Base-by-base conservation (phyloP, 2,113 vertebrate genomes). In the Piaya cayana region DNA sequence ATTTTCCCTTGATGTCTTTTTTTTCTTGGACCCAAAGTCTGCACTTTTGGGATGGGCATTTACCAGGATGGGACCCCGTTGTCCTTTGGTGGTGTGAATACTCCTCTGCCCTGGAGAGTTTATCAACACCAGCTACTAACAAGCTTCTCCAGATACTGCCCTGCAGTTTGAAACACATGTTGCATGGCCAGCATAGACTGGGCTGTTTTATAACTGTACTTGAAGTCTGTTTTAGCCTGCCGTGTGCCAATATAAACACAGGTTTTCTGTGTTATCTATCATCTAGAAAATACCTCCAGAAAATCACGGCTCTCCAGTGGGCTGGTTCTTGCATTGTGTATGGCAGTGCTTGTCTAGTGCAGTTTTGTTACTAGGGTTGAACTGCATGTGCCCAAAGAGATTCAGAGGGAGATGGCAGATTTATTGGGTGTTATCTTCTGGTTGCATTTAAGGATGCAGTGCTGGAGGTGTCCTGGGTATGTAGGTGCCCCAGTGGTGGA, bases 381-480 rank as follows among this genome's bases (percentile, higher is more conserved):
- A 60, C 93, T 88, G 86, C 58, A 80, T 70, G 42, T 81, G 58
- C 36, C 6, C 14, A 12, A 7, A 27, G 29, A 18, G 9, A 1
- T 0, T 37, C 5, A 6, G 3, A 1, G 47, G 47, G 37, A 71
- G 60, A 12, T 49, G 20, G 3, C 18, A 30, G 55, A 4, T 60
- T 88, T 70, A 8, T 6, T 27, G 67, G 36, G 2, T 0, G 2
- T 2, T 22, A 7, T 16, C 25, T 59, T 25, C 15, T 27, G 8
- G 5, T 5, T 0, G 3, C 0, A 1, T 39, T 75, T n/a, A 19
- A 4, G 4, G 42, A 18, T 19, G 19, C 0, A 0, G 8, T 65
- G 42, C 43, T 47, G 56, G 62, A 42, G 47, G 34, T 59, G 22
- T 32, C 17, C 52, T 4, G 4, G 32, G 37, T 76, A 36, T 1